Evolutionary conservation across 2,888 invertebrate species (phyloP), one percentile per base, ranked within the genome.

Genomic region (Phyto melanocephala): DNA sequence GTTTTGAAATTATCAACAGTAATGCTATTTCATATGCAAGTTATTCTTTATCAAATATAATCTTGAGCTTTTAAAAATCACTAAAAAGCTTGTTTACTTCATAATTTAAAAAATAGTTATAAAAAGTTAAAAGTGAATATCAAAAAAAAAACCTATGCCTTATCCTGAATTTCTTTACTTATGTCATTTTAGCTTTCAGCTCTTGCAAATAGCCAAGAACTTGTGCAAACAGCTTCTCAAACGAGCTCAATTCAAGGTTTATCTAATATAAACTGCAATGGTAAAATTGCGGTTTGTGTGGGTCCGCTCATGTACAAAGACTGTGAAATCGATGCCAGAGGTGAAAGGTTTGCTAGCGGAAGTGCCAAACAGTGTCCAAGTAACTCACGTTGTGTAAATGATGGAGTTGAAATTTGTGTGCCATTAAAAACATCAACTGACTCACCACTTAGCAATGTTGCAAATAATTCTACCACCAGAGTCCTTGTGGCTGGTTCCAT

Each of bases 311-410:
- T 85, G 72, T 90, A 88, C 67, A 87, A 88, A 62, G 24, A 58
- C 1, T 91, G 91, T 70, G 37, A 75, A 1, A 62, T 80, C 0
- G 86, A 87, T 81, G 77, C 50, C 15, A 77, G 72, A 17, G 87
- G 87, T 6, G 71, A 62, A 7, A 86, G 81, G 71, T 77, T 86
- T 35, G 87, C 89, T 0, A 47, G 67, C 2, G 88, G 88, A 7
- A 52, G 35, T 1, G 84, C 87, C 5, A 81, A 85, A 17, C 28
- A 70, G 0, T 91, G 90, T 74, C 86, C 87, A 0, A 10, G 56
- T 0, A 86, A 86, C 11, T 87, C 87, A 0, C 88, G 89, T 13
- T 91, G 91, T 78, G 86, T 89, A 0, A 89, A 88, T 79, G 87
- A 88, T 81, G 90, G 89, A 8, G 76, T 86, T 10, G 86, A 88